These are phyloP conservation scores for Bombycilla garrulus DNA, from an alignment of 2,113 vertebrate genomes.

Conservation along the genomic window DNA sequence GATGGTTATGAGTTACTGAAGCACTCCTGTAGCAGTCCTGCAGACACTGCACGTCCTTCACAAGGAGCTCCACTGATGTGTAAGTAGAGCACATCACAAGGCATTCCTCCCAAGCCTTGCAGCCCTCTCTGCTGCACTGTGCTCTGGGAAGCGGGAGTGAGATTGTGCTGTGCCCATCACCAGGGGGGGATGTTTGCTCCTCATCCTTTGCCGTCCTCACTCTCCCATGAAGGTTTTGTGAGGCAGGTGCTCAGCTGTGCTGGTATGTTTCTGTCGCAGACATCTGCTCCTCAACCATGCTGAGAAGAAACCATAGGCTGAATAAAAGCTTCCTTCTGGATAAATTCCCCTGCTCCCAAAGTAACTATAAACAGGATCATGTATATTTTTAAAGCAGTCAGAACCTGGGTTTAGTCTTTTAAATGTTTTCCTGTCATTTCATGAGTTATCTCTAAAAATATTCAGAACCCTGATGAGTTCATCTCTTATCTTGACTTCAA, in stretches of 20 bases:
- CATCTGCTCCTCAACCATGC: not conserved
- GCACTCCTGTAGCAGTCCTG: not conserved
- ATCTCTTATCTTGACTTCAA: not conserved
- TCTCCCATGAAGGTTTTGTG: fast-evolving
- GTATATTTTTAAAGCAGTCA: not conserved
- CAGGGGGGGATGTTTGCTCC: fast-evolving
- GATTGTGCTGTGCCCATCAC: not conserved
- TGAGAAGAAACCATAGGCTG: not conserved
- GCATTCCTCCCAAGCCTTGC: not conserved
- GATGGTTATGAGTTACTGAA: not conserved
- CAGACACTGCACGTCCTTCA: not conserved
- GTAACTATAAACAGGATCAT: not conserved
- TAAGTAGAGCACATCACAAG: not conserved
- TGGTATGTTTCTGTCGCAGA: not conserved
- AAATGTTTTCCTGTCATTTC: not conserved
- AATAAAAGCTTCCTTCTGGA: not conserved
- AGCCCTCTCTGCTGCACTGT: not conserved
- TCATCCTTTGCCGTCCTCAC: not conserved
- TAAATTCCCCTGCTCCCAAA: not conserved
- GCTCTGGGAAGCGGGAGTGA: not conserved
- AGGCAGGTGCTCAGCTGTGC: not conserved
- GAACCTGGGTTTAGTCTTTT: not conserved
- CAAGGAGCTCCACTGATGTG: not conserved
- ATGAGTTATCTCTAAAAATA: not conserved
- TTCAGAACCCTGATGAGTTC: not conserved